A percentile compares a stretch with the other conserved stretches of the same genome.
Conservation (phyloP, 2,888 invertebrate species). For the Aelia acuminata region DNA sequence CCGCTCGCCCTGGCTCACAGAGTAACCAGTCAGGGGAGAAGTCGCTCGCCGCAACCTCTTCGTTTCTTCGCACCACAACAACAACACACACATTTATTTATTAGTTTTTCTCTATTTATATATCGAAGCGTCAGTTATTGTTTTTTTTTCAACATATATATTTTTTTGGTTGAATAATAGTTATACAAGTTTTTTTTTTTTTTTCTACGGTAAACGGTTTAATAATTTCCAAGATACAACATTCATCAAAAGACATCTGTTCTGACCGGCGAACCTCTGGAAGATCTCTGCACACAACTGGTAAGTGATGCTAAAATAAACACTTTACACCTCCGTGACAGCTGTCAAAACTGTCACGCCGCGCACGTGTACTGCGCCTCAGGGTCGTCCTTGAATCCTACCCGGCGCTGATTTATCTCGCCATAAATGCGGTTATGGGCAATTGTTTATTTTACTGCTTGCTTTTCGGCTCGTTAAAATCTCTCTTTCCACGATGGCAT, state of each 20-base stretch:
- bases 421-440: constrained; percentile 34
- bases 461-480: constrained; percentile 27
- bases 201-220: background rate
- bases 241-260: background rate
- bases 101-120: background rate
- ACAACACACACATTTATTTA: background rate
- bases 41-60: constrained; percentile 1
- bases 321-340: background rate
- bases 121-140: background rate
- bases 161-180: background rate
- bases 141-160: background rate
- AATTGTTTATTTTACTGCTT: constrained; percentile 34
- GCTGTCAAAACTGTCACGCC: background rate
- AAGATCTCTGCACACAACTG: background rate
- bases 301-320: background rate
- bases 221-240: background rate
- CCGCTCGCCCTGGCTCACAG: background rate
- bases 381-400: constrained; percentile 45
- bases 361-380: constrained; percentile 51
- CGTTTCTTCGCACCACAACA: background rate
- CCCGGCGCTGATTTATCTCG: background rate
- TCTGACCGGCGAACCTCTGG: background rate
- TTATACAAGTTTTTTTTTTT: background rate
- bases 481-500: background rate
- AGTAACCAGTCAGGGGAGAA: background rate